Evolutionary conservation across 2,888 invertebrate genomes (phyloP).

Genomic region (Folsomia manolachei): DNA sequence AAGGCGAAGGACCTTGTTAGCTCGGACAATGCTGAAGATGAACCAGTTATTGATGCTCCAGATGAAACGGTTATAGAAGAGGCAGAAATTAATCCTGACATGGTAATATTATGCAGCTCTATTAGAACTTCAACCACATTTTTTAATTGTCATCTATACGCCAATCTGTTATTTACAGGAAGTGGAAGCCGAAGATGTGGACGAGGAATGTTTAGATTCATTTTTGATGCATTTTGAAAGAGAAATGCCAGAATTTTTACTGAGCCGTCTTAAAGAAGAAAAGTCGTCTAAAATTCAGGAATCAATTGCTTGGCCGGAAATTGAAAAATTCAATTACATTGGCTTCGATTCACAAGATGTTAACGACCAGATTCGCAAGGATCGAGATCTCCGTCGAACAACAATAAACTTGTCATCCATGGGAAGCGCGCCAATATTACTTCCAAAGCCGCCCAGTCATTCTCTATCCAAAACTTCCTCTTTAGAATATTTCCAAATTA

Average conservation of each 20-base stretch:
- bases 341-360: constrained; percentile 12
- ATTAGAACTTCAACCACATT: neutral
- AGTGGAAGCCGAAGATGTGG: constrained; percentile 13
- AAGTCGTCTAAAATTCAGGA: constrained; percentile 52
- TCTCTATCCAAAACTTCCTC: constrained; percentile 19
- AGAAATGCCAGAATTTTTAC: constrained; percentile 65
- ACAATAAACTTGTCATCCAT: constrained; percentile 20
- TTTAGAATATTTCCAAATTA: constrained; percentile 56
- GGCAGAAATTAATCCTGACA: constrained; percentile 50
- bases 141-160: neutral
- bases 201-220: constrained; percentile 59
- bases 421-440: constrained; percentile 18
- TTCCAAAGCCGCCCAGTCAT: constrained; percentile 23
- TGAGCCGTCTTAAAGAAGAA: constrained; percentile 55
- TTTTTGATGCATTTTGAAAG: constrained; percentile 68
- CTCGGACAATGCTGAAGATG: constrained; percentile 11
- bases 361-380: constrained; percentile 13
- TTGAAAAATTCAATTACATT: constrained; percentile 58
- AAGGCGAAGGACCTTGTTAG: too few species aligned
- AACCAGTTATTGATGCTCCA: constrained; percentile 22
- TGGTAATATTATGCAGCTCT: too few species aligned
- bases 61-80: constrained; percentile 45
- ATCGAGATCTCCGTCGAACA: neutral
- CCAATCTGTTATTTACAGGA: neutral
- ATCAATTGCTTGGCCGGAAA: constrained; percentile 60